A percentile compares a stretch with the other conserved stretches of the same genome.
Evolutionary conservation across 2,113 vertebrate genomes (phyloP).

Genomic region (Malaclemys terrapin): DNA sequence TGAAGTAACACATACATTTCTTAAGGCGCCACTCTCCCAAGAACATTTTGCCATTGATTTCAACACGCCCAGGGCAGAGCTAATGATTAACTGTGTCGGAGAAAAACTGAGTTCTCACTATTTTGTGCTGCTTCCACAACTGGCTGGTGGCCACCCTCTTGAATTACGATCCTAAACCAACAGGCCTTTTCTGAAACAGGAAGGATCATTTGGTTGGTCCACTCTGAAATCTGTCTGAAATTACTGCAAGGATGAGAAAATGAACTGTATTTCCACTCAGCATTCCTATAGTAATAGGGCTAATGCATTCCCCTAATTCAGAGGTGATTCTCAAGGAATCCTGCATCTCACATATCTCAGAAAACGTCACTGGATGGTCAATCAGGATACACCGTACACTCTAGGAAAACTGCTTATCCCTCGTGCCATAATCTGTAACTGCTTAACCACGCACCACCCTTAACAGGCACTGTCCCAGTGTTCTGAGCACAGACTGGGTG

Average conservation of each 20-base stretch:
- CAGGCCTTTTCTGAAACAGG: background rate
- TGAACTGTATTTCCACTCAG: background rate
- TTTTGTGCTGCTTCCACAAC: too few species aligned
- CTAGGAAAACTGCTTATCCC: background rate
- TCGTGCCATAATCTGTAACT: background rate
- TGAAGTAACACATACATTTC: background rate
- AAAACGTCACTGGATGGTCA: constrained; percentile 26
- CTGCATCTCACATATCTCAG: background rate
- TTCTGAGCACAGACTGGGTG: background rate
- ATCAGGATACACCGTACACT: background rate
- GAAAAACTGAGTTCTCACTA: too few species aligned
- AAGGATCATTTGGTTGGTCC: background rate
- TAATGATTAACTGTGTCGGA: background rate
- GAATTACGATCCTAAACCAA: background rate
- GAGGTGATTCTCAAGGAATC: background rate
- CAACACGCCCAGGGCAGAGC: too few species aligned
- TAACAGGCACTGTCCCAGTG: background rate
- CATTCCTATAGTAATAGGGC: background rate
- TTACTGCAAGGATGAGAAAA: background rate
- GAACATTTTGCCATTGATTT: background rate
- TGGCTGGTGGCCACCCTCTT: background rate
- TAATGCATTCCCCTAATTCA: background rate
- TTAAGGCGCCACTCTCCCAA: background rate
- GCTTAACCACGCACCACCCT: background rate
- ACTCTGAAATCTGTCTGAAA: background rate